These are phyloP conservation scores for Brachypalpus laphriformis DNA, from an alignment of 2,888 invertebrate species.

Conservation along the genomic window DNA sequence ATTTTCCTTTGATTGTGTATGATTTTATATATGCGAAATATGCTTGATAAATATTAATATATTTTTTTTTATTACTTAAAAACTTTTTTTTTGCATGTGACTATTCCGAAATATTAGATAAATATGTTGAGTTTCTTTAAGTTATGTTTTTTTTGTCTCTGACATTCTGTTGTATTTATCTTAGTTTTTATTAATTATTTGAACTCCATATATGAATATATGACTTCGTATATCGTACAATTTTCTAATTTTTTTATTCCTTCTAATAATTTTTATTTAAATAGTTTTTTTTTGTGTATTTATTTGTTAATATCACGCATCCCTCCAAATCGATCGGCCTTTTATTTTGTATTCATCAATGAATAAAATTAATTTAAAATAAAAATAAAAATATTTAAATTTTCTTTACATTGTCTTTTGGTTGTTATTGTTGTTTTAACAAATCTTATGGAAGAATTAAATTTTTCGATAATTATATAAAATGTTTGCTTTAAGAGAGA, in stretches of 20 bases:
- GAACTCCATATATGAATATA: conserved; percentile 51
- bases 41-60: conserved; percentile 45
- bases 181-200: conserved; percentile 47
- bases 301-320: conserved; percentile 81
- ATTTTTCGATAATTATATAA: conserved; percentile 19
- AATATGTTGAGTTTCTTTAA: conserved; percentile 62
- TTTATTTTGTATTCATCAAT: conserved; percentile 51
- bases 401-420: conserved; percentile 4
- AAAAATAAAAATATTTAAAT: not conserved
- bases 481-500: conserved; percentile 35
- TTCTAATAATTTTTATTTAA: conserved; percentile 49
- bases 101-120: conserved; percentile 70
- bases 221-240: conserved; percentile 66
- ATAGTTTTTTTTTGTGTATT: conserved; percentile 48
- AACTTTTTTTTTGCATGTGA: conserved; percentile 55
- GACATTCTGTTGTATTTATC: conserved; percentile 38
- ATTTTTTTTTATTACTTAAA: conserved; percentile 59
- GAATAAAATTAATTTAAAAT: conserved; percentile 5
- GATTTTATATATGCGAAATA: conserved; percentile 60
- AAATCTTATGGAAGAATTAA: conserved; percentile 58
- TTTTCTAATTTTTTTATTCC: conserved; percentile 57
- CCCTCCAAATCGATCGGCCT: conserved; percentile 81
- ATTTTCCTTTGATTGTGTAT: conserved; percentile 35
- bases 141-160: conserved; percentile 44
- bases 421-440: conserved; percentile 1